Base-by-base conservation (phyloP, 1,140 invertebrate genomes). In the Papilio aristodemus region DNA sequence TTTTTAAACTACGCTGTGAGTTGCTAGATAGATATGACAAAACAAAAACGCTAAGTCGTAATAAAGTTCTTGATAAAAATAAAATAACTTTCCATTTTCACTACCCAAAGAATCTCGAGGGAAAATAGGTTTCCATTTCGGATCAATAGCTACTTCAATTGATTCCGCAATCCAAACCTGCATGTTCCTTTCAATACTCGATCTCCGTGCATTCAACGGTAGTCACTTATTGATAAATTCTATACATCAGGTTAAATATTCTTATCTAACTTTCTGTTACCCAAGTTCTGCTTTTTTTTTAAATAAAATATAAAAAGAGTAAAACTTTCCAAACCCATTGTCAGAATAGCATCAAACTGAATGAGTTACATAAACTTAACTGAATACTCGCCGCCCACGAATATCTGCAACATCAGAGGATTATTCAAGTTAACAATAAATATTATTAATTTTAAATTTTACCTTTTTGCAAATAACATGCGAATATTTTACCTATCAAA, bases 121-220 rank as follows among this genome's bases (percentile, higher is more conserved):
- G 17, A 9, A 19, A 46, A 46, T 46, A 46, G 11, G 17, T 11
- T 25, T 9, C 46, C 22, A 54, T 22, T 54, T 22, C 19, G 19
- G 46, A 13, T 54, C 19, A 22, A 54, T 17, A 54, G 46, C 19
- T 54, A 25, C 10, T 54, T 10, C 46, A 54, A 54, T 54, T 54
- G 19, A 54, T 54, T 8, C 19, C 46, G 19, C 46, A 25, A 22
- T 22, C 43, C 43, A 54, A 22, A 54, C 46, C 19, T 54, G 19
- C 46, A 22, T 50, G 43, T 22, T 50, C 43, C 19, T 54, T 22
- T 54, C 46, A 54, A 22, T 13, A 54, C 22, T 22, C 19, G 8
- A 25, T 22, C 17, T 54, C 17, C 8, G 5, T 25, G 9, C 46
- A 25, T 22, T 54, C 46, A 54, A 11, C 5, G 10, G 46, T 14